Conservation (phyloP, 2,888 invertebrate genomes). For the Drosophila niveifrons region DNA sequence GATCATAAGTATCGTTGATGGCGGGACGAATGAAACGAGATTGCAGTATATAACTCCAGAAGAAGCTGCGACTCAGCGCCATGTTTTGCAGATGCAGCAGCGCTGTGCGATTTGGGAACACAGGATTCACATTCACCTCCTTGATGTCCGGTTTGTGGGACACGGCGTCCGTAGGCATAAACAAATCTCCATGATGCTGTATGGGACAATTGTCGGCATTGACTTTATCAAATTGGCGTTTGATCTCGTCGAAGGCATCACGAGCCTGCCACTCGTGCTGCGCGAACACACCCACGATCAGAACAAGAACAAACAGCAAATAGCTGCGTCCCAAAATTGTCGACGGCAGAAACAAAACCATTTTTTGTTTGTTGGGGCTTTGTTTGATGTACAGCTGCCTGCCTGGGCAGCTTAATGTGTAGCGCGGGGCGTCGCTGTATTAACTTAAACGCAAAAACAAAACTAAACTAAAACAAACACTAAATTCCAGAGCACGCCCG, state of each 20-base stretch:
- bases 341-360: slow-evolving; percentile 66
- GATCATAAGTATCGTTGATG: slow-evolving; percentile 96
- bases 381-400: slow-evolving; percentile 12
- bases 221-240: slow-evolving; percentile 93
- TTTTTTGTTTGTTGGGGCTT: slow-evolving; percentile 25
- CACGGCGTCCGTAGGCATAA: slow-evolving; percentile 93
- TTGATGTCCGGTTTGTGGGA: slow-evolving; percentile 97
- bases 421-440: slow-evolving; percentile 7
- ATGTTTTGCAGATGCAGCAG: slow-evolving; percentile 97
- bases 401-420: slow-evolving; percentile 21
- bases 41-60: slow-evolving; percentile 97
- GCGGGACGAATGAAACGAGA: slow-evolving; percentile 95
- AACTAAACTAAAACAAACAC: slow-evolving; percentile 29
- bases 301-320: slow-evolving; percentile 81
- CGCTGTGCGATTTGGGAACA: slow-evolving; percentile 97
- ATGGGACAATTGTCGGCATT: slow-evolving; percentile 95
- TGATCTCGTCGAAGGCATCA: slow-evolving; percentile 96
- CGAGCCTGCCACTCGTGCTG: slow-evolving; percentile 97
- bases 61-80: slow-evolving; percentile 98
- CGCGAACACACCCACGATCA: slow-evolving; percentile 89
- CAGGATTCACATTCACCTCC: slow-evolving; percentile 96
- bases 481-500: slow-evolving; percentile 32
- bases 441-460: slow-evolving; percentile 28
- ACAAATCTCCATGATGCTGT: slow-evolving; percentile 93
- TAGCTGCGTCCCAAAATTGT: slow-evolving; percentile 84